A percentile compares a stretch with the other conserved stretches of the same genome.
phyloP scores from a whole-genome alignment of 2,888 invertebrate species.

The Pachydiplax longipennis region DNA sequence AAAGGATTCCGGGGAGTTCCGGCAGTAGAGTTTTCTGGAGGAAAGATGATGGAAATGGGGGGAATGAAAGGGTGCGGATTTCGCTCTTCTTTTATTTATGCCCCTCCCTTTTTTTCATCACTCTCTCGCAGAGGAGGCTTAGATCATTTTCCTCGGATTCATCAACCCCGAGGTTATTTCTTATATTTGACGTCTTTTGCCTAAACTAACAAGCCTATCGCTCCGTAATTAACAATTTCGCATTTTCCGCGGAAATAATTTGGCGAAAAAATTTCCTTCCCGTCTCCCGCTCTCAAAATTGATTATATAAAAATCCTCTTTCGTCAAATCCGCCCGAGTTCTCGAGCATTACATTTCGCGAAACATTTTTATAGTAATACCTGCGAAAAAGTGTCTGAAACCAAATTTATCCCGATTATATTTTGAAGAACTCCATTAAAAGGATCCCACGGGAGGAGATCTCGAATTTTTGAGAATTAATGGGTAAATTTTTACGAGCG shows the following conservation, averaged over 20 bases:
- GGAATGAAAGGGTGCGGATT: conserved; percentile 11
- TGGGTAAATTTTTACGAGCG: neutral
- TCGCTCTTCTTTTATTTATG: conserved; percentile 15
- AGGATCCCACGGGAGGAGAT: neutral
- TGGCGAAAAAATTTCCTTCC: neutral
- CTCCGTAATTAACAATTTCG: conserved; percentile 26
- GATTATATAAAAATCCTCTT: conserved; percentile 10
- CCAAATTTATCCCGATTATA: neutral
- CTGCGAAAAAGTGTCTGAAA: neutral
- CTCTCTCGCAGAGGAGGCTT: neutral
- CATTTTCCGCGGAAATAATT: neutral
- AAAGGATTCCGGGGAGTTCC: too few relatives aligned
- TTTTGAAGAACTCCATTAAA: neutral
- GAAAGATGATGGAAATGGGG: neutral
- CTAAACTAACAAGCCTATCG: conserved; percentile 1
- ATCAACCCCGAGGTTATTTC: conserved; percentile 24
- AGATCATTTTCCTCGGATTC: conserved; percentile 22
- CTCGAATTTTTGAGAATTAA: neutral
- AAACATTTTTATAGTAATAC: neutral
- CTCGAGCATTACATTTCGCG: neutral
- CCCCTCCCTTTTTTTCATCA: neutral
- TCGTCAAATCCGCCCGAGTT: neutral
- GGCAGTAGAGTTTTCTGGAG: neutral
- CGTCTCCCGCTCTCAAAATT: neutral
- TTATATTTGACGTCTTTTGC: conserved; percentile 22